phyloP scores from a whole-genome alignment of 2,797 vertebrate genomes.

The Pangasius sanitwongsei region DNA sequence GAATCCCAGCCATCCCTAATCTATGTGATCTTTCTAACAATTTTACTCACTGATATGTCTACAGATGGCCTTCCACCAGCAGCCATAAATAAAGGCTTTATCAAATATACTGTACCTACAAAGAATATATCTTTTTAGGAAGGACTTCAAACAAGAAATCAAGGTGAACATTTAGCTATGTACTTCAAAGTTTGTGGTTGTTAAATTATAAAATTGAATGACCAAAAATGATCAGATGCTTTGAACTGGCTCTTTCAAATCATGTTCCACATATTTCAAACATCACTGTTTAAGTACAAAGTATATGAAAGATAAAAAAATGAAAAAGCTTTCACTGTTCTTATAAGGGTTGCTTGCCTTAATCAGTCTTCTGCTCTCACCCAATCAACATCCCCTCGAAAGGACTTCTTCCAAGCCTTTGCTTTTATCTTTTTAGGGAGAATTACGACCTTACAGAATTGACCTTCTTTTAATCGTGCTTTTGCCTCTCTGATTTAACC shows the following conservation, averaged over 20 bases:
- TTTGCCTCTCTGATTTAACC: background rate
- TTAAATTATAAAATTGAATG: background rate
- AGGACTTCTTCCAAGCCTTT: constrained; percentile 35
- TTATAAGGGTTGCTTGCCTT: constrained; percentile 44
- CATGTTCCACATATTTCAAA: background rate
- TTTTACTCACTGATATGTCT: constrained; percentile 72
- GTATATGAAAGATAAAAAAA: constrained; percentile 2
- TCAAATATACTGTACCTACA: constrained; percentile 36
- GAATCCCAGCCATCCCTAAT: constrained; percentile 35
- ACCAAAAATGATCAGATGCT: background rate
- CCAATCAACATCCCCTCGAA: constrained; percentile 43
- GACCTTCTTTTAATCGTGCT: constrained; percentile 24
- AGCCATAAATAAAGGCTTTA: constrained; percentile 71
- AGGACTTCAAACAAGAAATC: background rate
- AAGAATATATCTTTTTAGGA: too few relatives aligned
- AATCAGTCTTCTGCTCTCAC: constrained; percentile 44
- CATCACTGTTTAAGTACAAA: background rate
- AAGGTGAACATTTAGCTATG: background rate
- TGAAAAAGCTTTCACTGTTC: constrained; percentile 26
- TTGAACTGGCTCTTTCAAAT: constrained; percentile 1
- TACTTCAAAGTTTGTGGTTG: background rate
- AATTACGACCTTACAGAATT: constrained; percentile 22
- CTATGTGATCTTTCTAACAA: constrained; percentile 51
- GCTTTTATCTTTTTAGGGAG: constrained; percentile 46
- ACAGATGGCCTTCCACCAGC: constrained; percentile 67